phyloP scores from a whole-genome alignment of 2,113 vertebrate genomes.

The Labrus mixtus region DNA sequence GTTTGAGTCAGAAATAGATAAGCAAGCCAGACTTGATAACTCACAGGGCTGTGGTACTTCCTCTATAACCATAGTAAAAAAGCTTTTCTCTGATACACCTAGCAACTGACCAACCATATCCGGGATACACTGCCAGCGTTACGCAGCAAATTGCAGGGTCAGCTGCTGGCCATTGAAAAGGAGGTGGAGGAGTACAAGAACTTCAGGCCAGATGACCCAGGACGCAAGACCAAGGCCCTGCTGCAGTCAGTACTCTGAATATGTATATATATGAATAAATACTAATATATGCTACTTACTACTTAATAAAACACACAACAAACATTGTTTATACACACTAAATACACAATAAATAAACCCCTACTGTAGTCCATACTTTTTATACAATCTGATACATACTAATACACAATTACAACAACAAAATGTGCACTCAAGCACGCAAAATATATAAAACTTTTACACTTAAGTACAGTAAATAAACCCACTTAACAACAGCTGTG shows the following conservation, averaged over 20 bases:
- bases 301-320: too few species aligned
- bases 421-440: too few species aligned
- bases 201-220: constrained; percentile 93
- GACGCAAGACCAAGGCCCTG: constrained; percentile 96
- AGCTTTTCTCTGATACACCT: constrained; percentile 36
- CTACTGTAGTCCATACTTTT: too few species aligned
- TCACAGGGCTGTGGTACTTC: neutral
- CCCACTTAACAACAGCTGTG: too few species aligned
- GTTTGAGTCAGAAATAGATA: neutral
- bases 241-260: constrained; percentile 87
- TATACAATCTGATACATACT: too few species aligned
- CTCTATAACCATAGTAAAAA: constrained; percentile 80
- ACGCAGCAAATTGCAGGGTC: constrained; percentile 95
- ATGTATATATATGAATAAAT: too few species aligned
- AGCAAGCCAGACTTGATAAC: neutral
- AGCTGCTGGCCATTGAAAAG: constrained; percentile 96
- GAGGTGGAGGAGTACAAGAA: constrained; percentile 97
- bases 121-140: constrained; percentile 93
- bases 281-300: too few species aligned
- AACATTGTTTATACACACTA: too few species aligned
- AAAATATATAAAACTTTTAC: neutral
- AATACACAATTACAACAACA: too few species aligned
- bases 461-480: too few species aligned
- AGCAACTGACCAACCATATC: constrained; percentile 99
- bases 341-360: too few species aligned